Base-by-base conservation (phyloP, 2,113 vertebrate genomes). In the Galbula dea region DNA sequence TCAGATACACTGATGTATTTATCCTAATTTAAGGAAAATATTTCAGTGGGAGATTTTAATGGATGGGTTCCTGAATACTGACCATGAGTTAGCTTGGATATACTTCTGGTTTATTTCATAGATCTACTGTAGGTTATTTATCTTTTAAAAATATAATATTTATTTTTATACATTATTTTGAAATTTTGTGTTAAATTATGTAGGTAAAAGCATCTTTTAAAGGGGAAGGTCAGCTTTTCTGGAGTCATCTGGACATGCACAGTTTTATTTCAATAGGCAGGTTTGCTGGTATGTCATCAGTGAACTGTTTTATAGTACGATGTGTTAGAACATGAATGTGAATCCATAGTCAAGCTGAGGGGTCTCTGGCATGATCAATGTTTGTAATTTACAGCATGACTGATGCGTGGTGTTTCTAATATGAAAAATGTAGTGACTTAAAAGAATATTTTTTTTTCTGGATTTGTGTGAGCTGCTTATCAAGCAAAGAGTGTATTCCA, bases 391-490 rank as follows among this genome's bases (percentile, higher is more conserved):
- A 62, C 12, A 61, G 27, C 24, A 23, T 81, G 86, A 67, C 23
- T 12, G 19, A 43, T 77, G 14, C 15, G 16, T 83, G 39, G 32
- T 73, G 58, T 72, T 94, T 94, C 34, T 20, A 49, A 49, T 87
- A 32, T 92, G 86, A 76, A 92, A 91, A 90, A 26, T 1, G 2
- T 21, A 61, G 37, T n/a, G n/a, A 86, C 57, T 95, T 95, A 39
- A 95, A 87, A 95, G 59, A 89, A 65, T 36, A 21, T 20, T 6
- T 78, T 49, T n/a, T 22, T 52, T 90, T 59, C 63, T 68, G 52
- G 61, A 95, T 94, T 93, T 94, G 29, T 86, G 18, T 71, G 71
- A 97, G 74, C 93, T 80, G 83, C 83, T 95, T 94, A 88, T 89
- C 61, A 76, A 75, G 37, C 73, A 78, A 23, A 36, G 65, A 78